Conservation (phyloP, 2,797 vertebrate species). For the Sebastes jordani region DNA sequence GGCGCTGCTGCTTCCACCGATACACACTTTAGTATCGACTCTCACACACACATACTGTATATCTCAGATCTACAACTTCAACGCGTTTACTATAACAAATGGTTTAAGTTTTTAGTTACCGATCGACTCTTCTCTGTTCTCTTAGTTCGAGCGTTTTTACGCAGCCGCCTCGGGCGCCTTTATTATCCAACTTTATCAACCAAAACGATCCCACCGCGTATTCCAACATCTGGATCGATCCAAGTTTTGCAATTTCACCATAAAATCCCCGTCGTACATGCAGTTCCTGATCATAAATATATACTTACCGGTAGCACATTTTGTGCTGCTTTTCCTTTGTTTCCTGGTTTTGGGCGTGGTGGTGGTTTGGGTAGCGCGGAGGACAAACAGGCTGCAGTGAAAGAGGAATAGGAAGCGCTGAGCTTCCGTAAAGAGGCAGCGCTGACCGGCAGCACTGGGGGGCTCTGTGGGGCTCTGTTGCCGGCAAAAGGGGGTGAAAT, state of each 20-base stretch:
- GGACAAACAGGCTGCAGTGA: neutral
- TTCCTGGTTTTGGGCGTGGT: slow-evolving; percentile 14
- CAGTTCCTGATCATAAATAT: neutral
- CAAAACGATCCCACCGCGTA: neutral
- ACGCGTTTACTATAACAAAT: neutral
- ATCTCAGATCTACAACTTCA: neutral
- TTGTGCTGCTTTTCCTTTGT: slow-evolving; percentile 27
- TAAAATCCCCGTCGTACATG: accelerated
- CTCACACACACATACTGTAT: neutral
- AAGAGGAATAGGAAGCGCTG: neutral
- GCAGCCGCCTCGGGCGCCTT: neutral
- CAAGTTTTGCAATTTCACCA: accelerated
- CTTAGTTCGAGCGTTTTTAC: slow-evolving; percentile 11
- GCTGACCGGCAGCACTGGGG: neutral
- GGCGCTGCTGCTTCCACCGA: neutral
- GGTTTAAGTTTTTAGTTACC: neutral
- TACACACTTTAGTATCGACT: neutral
- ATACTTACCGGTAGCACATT: slow-evolving; percentile 51
- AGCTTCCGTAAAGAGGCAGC: slow-evolving; percentile 4
- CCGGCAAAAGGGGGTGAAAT: neutral
- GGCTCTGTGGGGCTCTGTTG: neutral
- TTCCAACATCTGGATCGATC: neutral
- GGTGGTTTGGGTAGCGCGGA: neutral
- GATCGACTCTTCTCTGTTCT: neutral
- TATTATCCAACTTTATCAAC: neutral